Conservation (phyloP, 1,140 invertebrate genomes). For the Nasonia longicornis region DNA sequence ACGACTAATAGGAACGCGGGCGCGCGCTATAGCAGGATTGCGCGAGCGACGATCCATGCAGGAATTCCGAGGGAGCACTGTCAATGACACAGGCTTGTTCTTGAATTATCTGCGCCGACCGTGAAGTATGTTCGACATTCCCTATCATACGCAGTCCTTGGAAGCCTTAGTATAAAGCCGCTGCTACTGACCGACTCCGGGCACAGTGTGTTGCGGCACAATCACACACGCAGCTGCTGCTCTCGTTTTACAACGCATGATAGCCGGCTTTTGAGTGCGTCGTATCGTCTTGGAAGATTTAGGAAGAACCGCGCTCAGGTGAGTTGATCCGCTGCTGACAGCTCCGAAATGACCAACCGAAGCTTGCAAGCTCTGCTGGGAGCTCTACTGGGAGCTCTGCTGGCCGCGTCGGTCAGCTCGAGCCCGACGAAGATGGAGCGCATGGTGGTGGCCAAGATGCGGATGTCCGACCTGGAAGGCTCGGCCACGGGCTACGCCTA, state of each 20-base stretch:
- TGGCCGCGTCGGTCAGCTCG: background rate
- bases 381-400: slow-evolving; percentile 3
- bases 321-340: background rate
- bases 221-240: background rate
- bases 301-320: background rate
- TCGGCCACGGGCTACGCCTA: slow-evolving; percentile 63
- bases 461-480: slow-evolving; percentile 58
- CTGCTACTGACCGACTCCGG: slow-evolving; percentile 25
- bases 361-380: slow-evolving; percentile 4
- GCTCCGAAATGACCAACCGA: background rate
- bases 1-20: background rate
- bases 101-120: slow-evolving; percentile 55
- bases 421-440: slow-evolving; percentile 47
- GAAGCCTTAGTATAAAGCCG: slow-evolving; percentile 51
- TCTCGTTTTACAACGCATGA: background rate
- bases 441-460: slow-evolving; percentile 60
- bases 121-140: slow-evolving; percentile 51
- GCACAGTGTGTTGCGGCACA: slow-evolving; percentile 46
- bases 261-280: background rate
- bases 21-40: background rate
- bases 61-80: slow-evolving; percentile 46
- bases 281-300: background rate
- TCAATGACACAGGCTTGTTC: slow-evolving; percentile 55
- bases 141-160: slow-evolving; percentile 55
- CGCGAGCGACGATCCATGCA: background rate